Evolutionary conservation across 2,113 vertebrate species (phyloP), one percentile per base, ranked within the genome.

Genomic region (Pheucticus melanocephalus): DNA sequence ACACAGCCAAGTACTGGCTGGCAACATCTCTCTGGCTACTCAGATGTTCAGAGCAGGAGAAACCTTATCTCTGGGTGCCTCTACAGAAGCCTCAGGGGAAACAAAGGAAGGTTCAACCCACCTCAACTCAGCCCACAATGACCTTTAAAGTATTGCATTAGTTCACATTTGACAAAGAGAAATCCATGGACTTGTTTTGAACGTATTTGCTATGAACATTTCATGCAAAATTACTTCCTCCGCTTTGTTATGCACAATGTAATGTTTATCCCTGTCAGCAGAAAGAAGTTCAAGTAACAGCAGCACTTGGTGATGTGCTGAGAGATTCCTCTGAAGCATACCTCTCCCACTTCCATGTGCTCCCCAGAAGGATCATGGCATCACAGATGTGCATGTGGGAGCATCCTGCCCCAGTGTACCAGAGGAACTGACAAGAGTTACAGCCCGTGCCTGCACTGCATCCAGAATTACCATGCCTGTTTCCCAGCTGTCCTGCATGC

Each of bases 331-430:
- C 51, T 66, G 64, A 85, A 75, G 42, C 3, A 31, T 28, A 56
- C 16, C 60, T 65, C 37, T 53, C 65, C 39, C 23, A 15, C n/a
- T 22, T 66, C 15, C 57, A 83, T 4, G 10, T 23, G 42, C 3
- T 68, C 44, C 44, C 39, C 70, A 79, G 65, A 57, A 88, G 28
- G 28, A 42, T 42, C 30, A 13, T 0, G 1, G n/a, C 47, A 79
- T 15, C n/a, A 48, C 79, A 39, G 60, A 47, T 0, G 2, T 16
- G 24, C 3, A 0, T 2, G 4, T 31, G 47, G 79, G 27, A 73
- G 19, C 54, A 78, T 63, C 69, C 31, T 2, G 2, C 9, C 30
- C 23, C 37, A 48, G 27, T 0, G 2, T 3, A 31, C 10, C 69
- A 69, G 35, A 60, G 39, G 48, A 66, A 30, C 6, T 40, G 47